Evolutionary conservation across 2,888 invertebrate genomes (phyloP).

Genomic region (Maniola hyperantus): DNA sequence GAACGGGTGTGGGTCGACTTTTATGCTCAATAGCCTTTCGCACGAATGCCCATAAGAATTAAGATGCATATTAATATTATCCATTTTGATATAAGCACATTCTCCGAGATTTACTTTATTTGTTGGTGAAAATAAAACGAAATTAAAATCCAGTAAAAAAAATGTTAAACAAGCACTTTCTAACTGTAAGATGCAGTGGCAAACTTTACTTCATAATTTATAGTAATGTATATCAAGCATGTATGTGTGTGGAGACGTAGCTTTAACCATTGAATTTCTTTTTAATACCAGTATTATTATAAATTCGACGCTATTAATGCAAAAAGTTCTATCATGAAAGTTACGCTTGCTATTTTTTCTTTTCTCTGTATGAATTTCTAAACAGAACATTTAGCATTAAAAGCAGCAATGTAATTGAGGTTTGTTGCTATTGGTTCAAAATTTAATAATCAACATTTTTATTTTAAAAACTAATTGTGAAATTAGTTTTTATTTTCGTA

Average conservation of each 20-base stretch:
- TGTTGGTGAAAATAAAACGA: no score
- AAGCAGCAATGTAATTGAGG: background rate
- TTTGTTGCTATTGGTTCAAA: conserved; percentile 2
- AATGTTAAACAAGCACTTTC: no score
- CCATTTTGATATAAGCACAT: no score
- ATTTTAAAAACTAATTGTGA: background rate
- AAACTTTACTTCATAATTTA: no score
- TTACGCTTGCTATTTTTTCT: background rate
- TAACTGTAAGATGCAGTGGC: no score
- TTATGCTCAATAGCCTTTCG: no score
- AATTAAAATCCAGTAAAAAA: no score
- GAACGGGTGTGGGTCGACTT: no score
- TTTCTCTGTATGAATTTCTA: background rate
- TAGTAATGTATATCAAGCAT: background rate
- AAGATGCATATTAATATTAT: no score
- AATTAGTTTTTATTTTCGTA: conserved; percentile 5
- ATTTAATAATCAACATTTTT: background rate
- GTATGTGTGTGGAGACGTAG: background rate
- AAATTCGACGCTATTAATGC: conserved; percentile 8
- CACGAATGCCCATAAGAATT: no score
- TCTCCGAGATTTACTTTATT: no score
- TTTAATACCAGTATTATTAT: background rate
- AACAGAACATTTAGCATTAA: conserved; percentile 12
- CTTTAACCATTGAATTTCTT: background rate
- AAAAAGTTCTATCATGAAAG: conserved; percentile 1